phyloP scores from a whole-genome alignment of 2,113 vertebrate genomes.

The Aegotheles bennettii region DNA sequence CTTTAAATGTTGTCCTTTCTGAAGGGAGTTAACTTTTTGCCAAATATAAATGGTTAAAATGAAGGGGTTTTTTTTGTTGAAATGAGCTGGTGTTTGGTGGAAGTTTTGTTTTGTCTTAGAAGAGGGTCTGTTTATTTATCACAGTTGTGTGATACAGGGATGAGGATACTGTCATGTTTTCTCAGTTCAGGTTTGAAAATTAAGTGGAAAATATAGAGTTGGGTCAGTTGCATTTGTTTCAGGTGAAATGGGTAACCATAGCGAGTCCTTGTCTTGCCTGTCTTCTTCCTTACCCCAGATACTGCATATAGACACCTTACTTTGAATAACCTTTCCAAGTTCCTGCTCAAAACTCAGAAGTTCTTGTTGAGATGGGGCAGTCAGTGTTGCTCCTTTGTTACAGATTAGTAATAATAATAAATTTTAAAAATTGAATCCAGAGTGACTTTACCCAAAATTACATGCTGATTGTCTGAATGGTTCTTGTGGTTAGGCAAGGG shows the following conservation, averaged over 20 bases:
- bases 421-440: not conserved
- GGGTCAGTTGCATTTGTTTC: not conserved
- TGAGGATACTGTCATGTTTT: not conserved
- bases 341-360: not conserved
- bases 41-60: not conserved
- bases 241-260: not conserved
- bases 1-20: not conserved
- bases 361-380: not conserved
- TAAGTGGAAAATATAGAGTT: not conserved
- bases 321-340: not conserved
- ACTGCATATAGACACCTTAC: not conserved
- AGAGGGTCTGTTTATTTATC: not conserved
- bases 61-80: not conserved
- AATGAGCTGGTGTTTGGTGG: not conserved
- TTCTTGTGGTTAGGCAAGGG: not conserved
- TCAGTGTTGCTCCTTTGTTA: not conserved
- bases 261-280: not conserved
- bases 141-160: rapidly evolving
- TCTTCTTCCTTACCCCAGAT: not conserved
- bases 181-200: not conserved
- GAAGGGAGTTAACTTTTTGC: not conserved
- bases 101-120: not conserved
- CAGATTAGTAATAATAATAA: not conserved
- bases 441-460: not conserved
- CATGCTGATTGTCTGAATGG: not conserved